These are phyloP conservation scores for Dolichopus griseipennis DNA, from an alignment of 2,888 invertebrate genomes.

Conservation along the genomic window DNA sequence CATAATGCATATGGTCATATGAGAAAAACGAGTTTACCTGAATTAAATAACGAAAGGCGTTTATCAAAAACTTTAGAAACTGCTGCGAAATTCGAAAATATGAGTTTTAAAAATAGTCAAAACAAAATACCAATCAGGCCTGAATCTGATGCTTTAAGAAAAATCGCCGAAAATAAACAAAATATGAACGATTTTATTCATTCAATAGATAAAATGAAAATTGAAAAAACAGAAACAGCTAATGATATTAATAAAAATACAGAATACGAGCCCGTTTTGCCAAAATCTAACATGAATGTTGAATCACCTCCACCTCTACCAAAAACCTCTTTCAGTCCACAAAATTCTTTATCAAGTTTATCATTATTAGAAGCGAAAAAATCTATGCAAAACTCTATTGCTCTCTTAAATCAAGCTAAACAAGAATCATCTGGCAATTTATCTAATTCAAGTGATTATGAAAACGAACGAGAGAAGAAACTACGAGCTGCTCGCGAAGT, in stretches of 20 bases:
- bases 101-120: not conserved
- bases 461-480: conserved; percentile 48
- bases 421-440: conserved; percentile 40
- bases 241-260: conserved; percentile 19
- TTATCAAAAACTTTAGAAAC: conserved; percentile 61
- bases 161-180: conserved; percentile 16
- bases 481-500: conserved; percentile 62
- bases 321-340: conserved; percentile 23
- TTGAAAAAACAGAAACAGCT: conserved; percentile 12
- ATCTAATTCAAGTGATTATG: conserved; percentile 30
- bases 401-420: conserved; percentile 48
- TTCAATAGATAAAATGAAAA: conserved; percentile 10
- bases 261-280: conserved; percentile 17
- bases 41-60: conserved; percentile 51
- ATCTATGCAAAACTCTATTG: conserved; percentile 57
- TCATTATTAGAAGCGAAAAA: conserved; percentile 49
- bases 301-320: conserved; percentile 37
- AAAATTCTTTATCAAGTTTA: conserved; percentile 44
- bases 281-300: conserved; percentile 22
- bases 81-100: conserved; percentile 60
- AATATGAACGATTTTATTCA: not conserved
- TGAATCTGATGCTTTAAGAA: conserved; percentile 32
- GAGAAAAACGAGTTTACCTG: conserved; percentile 35
- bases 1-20: conserved; percentile 15
- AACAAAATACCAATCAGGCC: conserved; percentile 35